Evolutionary conservation across 2,888 invertebrate species (phyloP).

Genomic region (Latrodectus hesperus): DNA sequence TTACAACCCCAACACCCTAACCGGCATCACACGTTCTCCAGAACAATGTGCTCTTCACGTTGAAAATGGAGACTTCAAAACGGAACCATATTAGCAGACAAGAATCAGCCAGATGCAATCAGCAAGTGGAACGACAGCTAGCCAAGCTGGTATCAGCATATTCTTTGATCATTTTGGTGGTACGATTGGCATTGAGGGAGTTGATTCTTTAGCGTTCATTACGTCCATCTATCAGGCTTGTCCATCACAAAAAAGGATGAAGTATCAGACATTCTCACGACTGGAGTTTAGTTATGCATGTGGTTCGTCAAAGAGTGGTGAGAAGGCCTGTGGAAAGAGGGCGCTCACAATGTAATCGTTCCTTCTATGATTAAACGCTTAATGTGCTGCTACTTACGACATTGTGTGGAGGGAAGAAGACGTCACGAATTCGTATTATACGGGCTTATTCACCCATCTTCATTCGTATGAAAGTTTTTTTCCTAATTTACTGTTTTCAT

Average conservation of each 20-base stretch:
- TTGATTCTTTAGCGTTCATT: neutral
- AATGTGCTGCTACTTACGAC: neutral
- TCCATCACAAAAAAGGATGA: neutral
- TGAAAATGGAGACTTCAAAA: too few relatives aligned
- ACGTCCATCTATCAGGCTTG: neutral
- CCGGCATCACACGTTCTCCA: too few relatives aligned
- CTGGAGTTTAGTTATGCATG: neutral
- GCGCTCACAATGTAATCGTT: neutral
- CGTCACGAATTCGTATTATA: slow-evolving; percentile 1
- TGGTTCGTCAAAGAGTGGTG: neutral
- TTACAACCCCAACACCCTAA: too few relatives aligned
- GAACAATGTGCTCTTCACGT: too few relatives aligned
- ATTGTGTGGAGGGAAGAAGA: neutral
- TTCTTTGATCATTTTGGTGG: neutral
- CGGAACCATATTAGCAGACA: too few relatives aligned
- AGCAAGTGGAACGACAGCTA: neutral
- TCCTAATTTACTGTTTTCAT: neutral
- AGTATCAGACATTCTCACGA: neutral
- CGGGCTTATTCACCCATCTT: neutral
- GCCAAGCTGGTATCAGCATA: neutral
- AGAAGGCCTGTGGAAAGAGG: neutral
- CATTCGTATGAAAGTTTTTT: neutral
- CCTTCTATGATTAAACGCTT: neutral
- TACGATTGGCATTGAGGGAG: slow-evolving; percentile 1
- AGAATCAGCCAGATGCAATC: too few relatives aligned